Evolutionary conservation across 2,888 invertebrate species (phyloP).

Genomic region (Cremastinae sp.): DNA sequence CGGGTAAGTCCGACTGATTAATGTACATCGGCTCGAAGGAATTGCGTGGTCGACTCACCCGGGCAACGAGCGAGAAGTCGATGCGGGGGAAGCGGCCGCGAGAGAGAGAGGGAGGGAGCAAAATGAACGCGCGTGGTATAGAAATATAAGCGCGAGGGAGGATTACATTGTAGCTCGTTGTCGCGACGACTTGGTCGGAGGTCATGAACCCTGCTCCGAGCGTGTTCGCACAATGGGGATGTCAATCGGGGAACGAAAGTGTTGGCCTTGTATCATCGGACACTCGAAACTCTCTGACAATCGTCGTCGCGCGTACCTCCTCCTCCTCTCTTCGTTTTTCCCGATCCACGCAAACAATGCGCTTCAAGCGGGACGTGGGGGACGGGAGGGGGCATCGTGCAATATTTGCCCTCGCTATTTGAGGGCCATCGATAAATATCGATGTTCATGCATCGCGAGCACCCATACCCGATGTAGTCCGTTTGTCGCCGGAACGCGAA

Average conservation of each 20-base stretch:
- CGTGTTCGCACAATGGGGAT: constrained; percentile 46
- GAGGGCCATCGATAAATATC: constrained; percentile 18
- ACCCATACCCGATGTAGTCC: constrained; percentile 12
- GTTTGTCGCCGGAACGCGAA: constrained; percentile 8
- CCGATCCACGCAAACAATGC: not conserved
- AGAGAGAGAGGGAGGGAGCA: constrained; percentile 7
- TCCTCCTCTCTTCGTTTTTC: not conserved
- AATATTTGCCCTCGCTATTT: constrained; percentile 40
- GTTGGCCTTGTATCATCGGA: not conserved
- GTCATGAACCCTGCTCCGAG: constrained; percentile 54
- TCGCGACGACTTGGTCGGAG: constrained; percentile 51
- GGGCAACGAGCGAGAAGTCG: constrained; percentile 25
- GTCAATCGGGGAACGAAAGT: constrained; percentile 26
- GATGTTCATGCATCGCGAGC: constrained; percentile 34
- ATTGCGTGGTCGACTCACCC: constrained; percentile 48
- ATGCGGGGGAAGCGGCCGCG: not conserved
- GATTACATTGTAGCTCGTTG: constrained; percentile 35
- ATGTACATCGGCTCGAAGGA: constrained; percentile 53
- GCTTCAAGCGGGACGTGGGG: too few species aligned
- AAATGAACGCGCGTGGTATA: not conserved
- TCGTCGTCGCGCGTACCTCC: constrained; percentile 2
- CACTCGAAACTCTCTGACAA: constrained; percentile 17
- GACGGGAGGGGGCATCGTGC: too few species aligned
- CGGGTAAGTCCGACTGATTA: constrained; percentile 58
- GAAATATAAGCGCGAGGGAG: not conserved